Base-by-base conservation (phyloP, 2,888 invertebrate genomes). In the Ryuthela nishihirai region DNA sequence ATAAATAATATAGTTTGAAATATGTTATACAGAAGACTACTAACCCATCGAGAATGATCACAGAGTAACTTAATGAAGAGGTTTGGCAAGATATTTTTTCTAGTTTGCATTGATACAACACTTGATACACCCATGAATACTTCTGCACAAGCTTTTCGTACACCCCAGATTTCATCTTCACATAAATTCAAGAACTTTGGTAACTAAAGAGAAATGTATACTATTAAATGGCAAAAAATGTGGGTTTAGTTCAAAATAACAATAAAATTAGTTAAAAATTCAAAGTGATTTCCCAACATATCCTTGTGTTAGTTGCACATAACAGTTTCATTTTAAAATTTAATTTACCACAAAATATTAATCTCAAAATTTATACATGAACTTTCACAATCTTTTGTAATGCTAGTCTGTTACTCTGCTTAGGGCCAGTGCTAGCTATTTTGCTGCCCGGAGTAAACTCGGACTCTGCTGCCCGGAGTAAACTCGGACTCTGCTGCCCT, bases 141-240 rank as follows among this genome's bases (percentile, higher is more conserved):
- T 70, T 87, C 85, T 1, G 85, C 85, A 72, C 86, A 85, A 0
- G 83, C 82, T 74, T 86, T 87, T 24, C 88, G 76, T n/a, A 88
- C 85, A 21, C 82, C 82, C 85, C 85, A 86, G 17, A 82, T 80
- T 39, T 79, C 78, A 74, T 88, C 88, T 65, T 78, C 77, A 73
- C 86, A 85, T 39, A 88, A 75, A 56, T 79, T 76, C 54, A 82
- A 75, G 74, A 85, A 86, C 70, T 80, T 79, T 43, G 83, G 83
- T 61, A 87, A 76, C 87, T 87, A 75, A 2, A 75, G 67, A 62
- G 62, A 64, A 40, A 61, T 47, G 52, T 48, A 47, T 15, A 34
- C 36, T 18, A 35, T 17, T 24, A 25, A 38, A 4, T 18, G 10
- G 5, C 20, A 9, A 12, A 20, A 23, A 12, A 39, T 29, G 29